phyloP scores from a whole-genome alignment of 2,113 vertebrate species.

The Platysternon megacephalum region DNA sequence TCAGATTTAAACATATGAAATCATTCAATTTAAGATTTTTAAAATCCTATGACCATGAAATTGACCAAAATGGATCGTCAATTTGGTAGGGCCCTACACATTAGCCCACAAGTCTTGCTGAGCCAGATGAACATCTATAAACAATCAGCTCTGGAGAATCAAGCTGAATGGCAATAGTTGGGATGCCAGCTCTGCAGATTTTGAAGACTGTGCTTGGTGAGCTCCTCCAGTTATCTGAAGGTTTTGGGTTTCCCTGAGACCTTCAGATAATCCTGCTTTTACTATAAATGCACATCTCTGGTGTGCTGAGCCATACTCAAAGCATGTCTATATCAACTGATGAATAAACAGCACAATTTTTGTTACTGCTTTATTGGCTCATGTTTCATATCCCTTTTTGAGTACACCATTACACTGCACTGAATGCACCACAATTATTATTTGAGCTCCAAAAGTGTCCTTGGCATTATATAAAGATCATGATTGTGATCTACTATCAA shows the following conservation, averaged over 20 bases:
- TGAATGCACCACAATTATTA: not conserved
- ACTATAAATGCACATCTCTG: not conserved
- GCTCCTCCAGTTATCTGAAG: not conserved
- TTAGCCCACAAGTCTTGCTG: not conserved
- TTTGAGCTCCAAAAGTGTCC: not conserved
- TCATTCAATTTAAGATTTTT: no score
- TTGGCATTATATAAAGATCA: not conserved
- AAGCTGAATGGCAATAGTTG: not conserved
- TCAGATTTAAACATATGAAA: not conserved
- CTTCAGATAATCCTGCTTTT: not conserved
- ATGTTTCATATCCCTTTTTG: not conserved
- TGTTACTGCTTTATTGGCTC: accelerated
- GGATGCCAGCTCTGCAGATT: not conserved
- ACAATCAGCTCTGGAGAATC: not conserved
- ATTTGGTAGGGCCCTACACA: no score
- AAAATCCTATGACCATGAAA: no score
- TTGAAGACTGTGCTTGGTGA: not conserved
- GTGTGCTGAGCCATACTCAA: not conserved
- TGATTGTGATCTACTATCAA: not conserved
- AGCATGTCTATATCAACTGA: not conserved
- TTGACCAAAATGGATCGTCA: no score
- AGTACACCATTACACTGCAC: not conserved
- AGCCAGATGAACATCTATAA: not conserved
- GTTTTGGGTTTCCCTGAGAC: not conserved
- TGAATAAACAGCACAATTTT: not conserved